Evolutionary conservation across 2,113 vertebrate genomes (phyloP).

Genomic region (Carlito syrichta): DNA sequence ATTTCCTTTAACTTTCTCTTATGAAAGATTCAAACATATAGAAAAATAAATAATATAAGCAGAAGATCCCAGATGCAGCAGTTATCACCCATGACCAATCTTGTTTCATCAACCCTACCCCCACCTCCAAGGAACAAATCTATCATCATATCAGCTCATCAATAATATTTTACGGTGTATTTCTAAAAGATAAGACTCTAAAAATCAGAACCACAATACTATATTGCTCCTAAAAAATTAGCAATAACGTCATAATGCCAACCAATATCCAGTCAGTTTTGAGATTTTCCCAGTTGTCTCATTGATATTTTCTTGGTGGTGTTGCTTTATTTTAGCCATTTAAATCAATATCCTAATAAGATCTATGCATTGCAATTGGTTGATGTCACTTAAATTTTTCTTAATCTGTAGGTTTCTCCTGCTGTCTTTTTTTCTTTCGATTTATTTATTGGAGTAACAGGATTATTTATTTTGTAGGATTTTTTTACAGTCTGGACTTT

Average conservation of each 20-base stretch:
- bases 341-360: background rate
- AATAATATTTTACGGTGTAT: no score
- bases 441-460: background rate
- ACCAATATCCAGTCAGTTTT: background rate
- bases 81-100: background rate
- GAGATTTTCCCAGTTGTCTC: background rate
- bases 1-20: background rate
- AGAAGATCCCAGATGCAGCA: no score
- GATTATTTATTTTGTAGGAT: background rate
- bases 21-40: background rate
- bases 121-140: background rate
- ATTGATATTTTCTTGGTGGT: no score
- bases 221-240: background rate
- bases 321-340: background rate
- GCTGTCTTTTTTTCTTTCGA: accelerated
- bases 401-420: background rate
- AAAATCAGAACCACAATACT: background rate
- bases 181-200: background rate
- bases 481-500: background rate
- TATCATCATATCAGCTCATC: background rate
- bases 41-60: background rate
- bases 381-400: background rate
- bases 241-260: accelerated
- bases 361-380: accelerated
- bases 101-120: no score